A percentile compares a stretch with the other conserved stretches of the same genome.
Evolutionary conservation across 2,797 vertebrate genomes (phyloP).

Genomic region (Paramormyrops hopkinsi): DNA sequence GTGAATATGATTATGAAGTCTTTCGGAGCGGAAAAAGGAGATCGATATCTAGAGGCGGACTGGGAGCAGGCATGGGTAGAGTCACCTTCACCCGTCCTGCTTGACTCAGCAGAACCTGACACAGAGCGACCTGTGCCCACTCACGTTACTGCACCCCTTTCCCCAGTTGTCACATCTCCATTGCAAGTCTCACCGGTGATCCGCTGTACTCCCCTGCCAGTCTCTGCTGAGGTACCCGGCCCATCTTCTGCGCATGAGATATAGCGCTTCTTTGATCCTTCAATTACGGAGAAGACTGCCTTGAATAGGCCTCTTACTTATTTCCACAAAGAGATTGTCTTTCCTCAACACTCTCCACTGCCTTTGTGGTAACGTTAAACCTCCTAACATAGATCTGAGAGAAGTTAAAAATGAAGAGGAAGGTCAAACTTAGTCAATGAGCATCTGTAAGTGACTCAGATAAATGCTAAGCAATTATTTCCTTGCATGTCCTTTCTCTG

Average conservation of each 20-base stretch:
- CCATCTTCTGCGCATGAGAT: conserved; percentile 41
- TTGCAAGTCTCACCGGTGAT: conserved; percentile 22
- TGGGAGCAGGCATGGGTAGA: conserved; percentile 41
- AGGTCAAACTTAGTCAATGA: background rate
- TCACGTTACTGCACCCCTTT: conserved; percentile 22
- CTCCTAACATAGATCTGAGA: background rate
- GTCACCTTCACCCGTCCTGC: conserved; percentile 70
- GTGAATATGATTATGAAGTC: background rate
- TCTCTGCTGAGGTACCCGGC: conserved; percentile 24
- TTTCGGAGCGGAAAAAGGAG: conserved; percentile 38
- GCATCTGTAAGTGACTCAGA: background rate
- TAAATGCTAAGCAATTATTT: background rate
- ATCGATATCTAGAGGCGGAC: conserved; percentile 59
- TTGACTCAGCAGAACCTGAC: conserved; percentile 65
- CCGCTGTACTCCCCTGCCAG: background rate
- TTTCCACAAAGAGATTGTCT: conserved; percentile 7
- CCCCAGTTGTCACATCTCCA: conserved; percentile 27
- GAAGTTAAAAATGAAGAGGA: conserved; percentile 14
- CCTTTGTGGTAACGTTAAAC: background rate
- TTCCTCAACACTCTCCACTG: background rate
- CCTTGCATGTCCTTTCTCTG: background rate
- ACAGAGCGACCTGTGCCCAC: conserved; percentile 39
- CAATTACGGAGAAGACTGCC: conserved; percentile 54
- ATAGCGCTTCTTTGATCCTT: conserved; percentile 40
- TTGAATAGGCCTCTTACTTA: conserved; percentile 46